Evolutionary conservation across 2,113 vertebrate species (phyloP).

Genomic region (Anoura caudifer): DNA sequence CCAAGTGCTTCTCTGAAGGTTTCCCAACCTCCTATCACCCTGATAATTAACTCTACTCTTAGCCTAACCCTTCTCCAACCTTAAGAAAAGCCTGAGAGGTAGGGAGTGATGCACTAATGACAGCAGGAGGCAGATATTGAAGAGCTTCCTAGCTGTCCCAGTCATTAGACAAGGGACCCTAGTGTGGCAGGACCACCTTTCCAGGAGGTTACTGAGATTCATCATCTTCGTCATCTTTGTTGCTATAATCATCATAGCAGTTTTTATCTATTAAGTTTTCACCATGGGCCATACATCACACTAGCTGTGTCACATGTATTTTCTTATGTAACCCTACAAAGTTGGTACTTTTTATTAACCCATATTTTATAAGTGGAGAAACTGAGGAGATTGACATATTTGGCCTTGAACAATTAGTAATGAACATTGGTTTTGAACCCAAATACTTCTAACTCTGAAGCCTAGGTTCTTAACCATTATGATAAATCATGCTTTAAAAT

Average conservation of each 20-base stretch:
- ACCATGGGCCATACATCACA: too few relatives aligned
- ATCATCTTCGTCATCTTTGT: not conserved
- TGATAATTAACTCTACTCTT: not conserved
- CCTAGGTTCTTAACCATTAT: not conserved
- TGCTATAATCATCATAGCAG: too few relatives aligned
- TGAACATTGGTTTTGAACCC: not conserved
- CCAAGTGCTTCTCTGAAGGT: not conserved
- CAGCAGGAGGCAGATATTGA: not conserved
- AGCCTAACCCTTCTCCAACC: not conserved
- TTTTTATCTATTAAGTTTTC: not conserved
- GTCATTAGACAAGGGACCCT: not conserved
- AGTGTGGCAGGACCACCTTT: not conserved
- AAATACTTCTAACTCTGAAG: not conserved
- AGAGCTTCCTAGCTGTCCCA: not conserved
- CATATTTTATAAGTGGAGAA: not conserved
- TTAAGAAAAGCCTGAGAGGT: not conserved
- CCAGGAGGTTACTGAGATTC: not conserved
- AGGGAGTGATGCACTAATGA: not conserved
- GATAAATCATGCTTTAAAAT: not conserved
- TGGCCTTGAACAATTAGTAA: not conserved
- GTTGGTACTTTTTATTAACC: not conserved
- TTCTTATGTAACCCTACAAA: not conserved
- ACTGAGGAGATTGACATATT: not conserved
- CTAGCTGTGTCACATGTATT: not conserved
- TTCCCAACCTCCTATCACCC: not conserved